Percentiles rank a stretch among this genome's conserved stretches.
Conservation (phyloP, 2,797 vertebrate species). For the Cottoperca gobio region DNA sequence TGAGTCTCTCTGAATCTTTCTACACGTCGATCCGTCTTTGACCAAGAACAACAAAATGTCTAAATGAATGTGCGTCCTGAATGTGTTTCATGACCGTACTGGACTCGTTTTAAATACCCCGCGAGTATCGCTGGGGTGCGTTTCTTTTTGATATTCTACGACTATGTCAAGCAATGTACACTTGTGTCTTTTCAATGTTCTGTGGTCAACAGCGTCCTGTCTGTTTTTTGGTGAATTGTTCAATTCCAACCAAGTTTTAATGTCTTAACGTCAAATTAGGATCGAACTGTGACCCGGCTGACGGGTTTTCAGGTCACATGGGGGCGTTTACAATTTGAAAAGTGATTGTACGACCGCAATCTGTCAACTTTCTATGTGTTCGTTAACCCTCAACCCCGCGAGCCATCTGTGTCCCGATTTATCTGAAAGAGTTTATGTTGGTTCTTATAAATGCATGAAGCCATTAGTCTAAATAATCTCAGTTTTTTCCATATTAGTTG, state of each 20-base stretch:
- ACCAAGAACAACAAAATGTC: slow-evolving; percentile 42
- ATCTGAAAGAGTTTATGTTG: slow-evolving; percentile 23
- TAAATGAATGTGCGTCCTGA: slow-evolving; percentile 57
- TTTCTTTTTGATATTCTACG: slow-evolving; percentile 25
- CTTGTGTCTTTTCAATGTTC: slow-evolving; percentile 43
- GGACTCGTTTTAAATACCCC: slow-evolving; percentile 26
- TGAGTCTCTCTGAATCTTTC: slow-evolving; percentile 61
- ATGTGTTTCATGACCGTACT: slow-evolving; percentile 58
- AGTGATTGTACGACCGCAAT: slow-evolving; percentile 31
- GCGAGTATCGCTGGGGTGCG: slow-evolving; percentile 15
- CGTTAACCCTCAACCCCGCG: not conserved
- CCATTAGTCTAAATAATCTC: slow-evolving; percentile 64
- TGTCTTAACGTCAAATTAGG: slow-evolving; percentile 9
- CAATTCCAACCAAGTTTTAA: not conserved
- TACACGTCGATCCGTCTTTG: slow-evolving; percentile 37
- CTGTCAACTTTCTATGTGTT: slow-evolving; percentile 31
- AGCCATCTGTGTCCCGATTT: slow-evolving; percentile 16
- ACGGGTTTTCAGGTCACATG: slow-evolving; percentile 23
- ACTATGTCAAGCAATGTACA: slow-evolving; percentile 19
- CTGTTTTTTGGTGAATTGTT: slow-evolving; percentile 13
- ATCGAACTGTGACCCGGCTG: slow-evolving; percentile 45
- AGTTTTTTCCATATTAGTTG: slow-evolving; percentile 6
- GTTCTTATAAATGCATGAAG: slow-evolving; percentile 68
- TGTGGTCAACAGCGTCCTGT: slow-evolving; percentile 32
- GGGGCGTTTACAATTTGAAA: slow-evolving; percentile 32